A percentile compares a stretch with the other conserved stretches of the same genome.
phyloP scores from a whole-genome alignment of 2,113 vertebrate genomes.

The Hymenochirus boettgeri region DNA sequence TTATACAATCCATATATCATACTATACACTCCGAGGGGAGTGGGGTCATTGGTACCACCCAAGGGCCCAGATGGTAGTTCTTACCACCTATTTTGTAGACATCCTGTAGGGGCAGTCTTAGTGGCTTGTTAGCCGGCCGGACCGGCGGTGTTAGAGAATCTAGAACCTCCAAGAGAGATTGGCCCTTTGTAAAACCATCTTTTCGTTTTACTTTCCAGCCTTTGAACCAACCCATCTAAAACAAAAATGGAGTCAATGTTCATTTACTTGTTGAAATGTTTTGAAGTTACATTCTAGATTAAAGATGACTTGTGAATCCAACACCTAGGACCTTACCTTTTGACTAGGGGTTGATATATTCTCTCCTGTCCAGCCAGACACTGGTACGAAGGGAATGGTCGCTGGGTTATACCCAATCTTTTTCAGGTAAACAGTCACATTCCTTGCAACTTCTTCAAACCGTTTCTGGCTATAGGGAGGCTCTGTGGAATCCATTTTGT shows the following conservation, averaged over 20 bases:
- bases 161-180: slow-evolving; percentile 68
- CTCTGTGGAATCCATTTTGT: slow-evolving; percentile 73
- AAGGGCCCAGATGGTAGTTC: too few relatives aligned
- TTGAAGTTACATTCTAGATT: background rate
- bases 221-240: slow-evolving; percentile 73
- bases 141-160: slow-evolving; percentile 64
- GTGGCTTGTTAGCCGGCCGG: slow-evolving; percentile 64
- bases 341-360: slow-evolving; percentile 65
- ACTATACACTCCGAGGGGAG: too few relatives aligned
- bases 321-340: too few relatives aligned
- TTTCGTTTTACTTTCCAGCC: slow-evolving; percentile 65
- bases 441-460: slow-evolving; percentile 64
- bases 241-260: background rate
- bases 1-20: too few relatives aligned
- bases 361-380: slow-evolving; percentile 73
- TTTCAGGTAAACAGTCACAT: slow-evolving; percentile 63
- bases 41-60: too few relatives aligned
- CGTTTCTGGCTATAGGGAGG: slow-evolving; percentile 68
- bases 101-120: slow-evolving; percentile 71
- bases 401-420: slow-evolving; percentile 66
- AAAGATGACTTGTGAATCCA: too few relatives aligned
- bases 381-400: slow-evolving; percentile 61
- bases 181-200: slow-evolving; percentile 58
- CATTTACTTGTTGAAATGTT: background rate
- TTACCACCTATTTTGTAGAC: slow-evolving; percentile 76